Conservation (phyloP, 1,140 invertebrate species). For the Eueides isabella region DNA sequence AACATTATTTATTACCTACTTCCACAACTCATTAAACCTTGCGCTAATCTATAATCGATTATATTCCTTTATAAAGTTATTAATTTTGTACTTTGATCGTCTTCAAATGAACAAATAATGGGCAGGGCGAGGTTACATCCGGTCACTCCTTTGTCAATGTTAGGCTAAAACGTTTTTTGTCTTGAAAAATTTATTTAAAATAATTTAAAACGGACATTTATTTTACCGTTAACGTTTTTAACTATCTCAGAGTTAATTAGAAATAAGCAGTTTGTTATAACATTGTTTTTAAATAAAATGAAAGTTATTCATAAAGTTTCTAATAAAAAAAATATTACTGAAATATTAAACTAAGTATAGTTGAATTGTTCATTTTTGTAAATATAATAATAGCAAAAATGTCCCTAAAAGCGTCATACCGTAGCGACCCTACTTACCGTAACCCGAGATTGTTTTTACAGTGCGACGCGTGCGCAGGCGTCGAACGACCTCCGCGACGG, state of each 20-base stretch:
- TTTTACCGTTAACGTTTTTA: neutral
- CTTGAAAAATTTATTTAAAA: neutral
- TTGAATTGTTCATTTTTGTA: no score
- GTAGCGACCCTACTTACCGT: slow-evolving; percentile 40
- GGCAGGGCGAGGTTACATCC: neutral
- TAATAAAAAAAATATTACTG: no score
- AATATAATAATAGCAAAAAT: no score
- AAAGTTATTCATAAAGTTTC: no score
- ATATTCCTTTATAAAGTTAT: slow-evolving; percentile 26
- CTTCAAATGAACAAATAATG: slow-evolving; percentile 2
- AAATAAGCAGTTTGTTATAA: neutral
- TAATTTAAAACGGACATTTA: neutral
- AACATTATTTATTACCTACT: slow-evolving; percentile 36
- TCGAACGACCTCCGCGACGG: slow-evolving; percentile 64
- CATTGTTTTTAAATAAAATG: neutral
- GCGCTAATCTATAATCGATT: slow-evolving; percentile 29
- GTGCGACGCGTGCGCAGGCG: slow-evolving; percentile 56
- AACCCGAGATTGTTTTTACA: slow-evolving; percentile 72
- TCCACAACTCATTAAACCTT: slow-evolving; percentile 35
- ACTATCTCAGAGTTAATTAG: neutral
- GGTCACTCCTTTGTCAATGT: slow-evolving; percentile 9
- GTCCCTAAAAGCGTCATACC: neutral
- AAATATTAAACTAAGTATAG: no score
- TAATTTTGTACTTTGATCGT: slow-evolving; percentile 21
- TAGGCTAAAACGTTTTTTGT: slow-evolving; percentile 14